Evolutionary conservation across 2,888 invertebrate species (phyloP), one percentile per base, ranked within the genome.

Genomic region (Amblyteles armatorius): DNA sequence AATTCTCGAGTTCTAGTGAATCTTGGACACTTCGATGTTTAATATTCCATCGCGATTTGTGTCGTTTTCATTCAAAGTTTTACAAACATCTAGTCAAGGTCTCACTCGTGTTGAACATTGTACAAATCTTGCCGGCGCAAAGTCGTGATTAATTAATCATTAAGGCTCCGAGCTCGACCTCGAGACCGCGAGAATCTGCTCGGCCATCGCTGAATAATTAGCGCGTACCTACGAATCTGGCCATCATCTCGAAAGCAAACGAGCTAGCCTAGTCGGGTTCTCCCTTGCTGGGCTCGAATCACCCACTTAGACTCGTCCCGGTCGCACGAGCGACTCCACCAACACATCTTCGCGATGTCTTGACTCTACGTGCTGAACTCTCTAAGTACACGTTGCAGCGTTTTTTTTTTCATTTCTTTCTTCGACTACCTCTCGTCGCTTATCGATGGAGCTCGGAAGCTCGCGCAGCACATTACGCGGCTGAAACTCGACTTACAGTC

Each of bases 361-460:
- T 55, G 16, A 65, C 7, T 65, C 33, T 29, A 50, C 71, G 71
- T 50, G 36, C 74, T 71, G 71, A 84, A 67, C 71, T 79, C 71
- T 79, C 26, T 57, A 82, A 85, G 76, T 85, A 85, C 86, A 85
- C 85, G 78, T 86, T 86, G 65, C 76, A 57, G 57, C 77, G 82
- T 68, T 55, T 16, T 13, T 52, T 9, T 29, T 50, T 48, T 40
- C 40, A 26, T 13, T 50, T 48, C 44, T 3, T 48, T 48, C 44
- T 16, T 60, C 52, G 60, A 22, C 76, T 68, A 57, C 52, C 67
- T 80, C 76, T 52, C 76, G 67, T 60, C 16, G 26, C 73, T 72
- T 74, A 77, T 80, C 77, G 81, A 81, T 73, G 60, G 19, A 50
- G 36, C 26, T 36, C 36, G 84, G 55, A 63, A 63, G 63, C 60